phyloP scores from a whole-genome alignment of 2,797 vertebrate species.

The Lemur catta region DNA sequence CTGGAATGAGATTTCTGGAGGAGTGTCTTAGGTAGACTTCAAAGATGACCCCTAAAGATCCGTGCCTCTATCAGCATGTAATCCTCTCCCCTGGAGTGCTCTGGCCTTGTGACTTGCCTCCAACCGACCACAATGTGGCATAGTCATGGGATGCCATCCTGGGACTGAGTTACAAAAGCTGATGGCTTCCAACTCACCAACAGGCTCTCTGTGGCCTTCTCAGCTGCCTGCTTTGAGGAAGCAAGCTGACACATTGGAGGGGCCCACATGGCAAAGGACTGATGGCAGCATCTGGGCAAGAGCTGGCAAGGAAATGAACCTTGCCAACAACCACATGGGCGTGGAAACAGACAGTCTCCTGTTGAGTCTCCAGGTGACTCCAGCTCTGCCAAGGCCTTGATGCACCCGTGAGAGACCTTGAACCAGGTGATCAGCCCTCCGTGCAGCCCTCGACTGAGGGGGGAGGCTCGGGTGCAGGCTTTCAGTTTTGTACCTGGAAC shows the following conservation, averaged over 20 bases:
- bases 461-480: rapidly evolving
- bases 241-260: background rate
- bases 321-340: rapidly evolving
- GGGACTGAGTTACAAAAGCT: background rate
- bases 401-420: no score
- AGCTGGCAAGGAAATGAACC: background rate
- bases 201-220: background rate
- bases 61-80: rapidly evolving
- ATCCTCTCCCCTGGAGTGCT: background rate
- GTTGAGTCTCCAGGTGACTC: background rate
- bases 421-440: no score
- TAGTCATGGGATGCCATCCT: background rate
- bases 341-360: background rate
- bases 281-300: background rate
- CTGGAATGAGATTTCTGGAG: background rate
- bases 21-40: background rate
- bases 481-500: background rate
- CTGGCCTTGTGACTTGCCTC: background rate
- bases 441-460: background rate
- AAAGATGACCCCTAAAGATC: no score
- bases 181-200: background rate
- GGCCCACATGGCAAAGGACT: rapidly evolving
- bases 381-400: background rate
- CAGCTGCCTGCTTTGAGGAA: background rate
- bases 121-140: background rate